These are phyloP conservation scores for Strigamia maritima DNA, from an alignment of 2,888 invertebrate genomes.

Conservation along the genomic window DNA sequence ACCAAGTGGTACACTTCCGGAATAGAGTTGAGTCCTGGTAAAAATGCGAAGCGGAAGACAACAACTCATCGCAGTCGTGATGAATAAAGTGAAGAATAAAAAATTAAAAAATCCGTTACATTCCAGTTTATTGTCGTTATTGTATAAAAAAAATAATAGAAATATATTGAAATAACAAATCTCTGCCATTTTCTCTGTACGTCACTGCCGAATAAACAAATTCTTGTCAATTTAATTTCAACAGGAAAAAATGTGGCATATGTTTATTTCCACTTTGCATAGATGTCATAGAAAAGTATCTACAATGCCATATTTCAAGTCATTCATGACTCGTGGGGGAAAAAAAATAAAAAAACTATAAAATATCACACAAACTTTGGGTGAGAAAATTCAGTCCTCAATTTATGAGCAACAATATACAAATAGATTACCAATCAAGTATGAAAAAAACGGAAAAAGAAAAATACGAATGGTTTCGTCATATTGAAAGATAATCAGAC, in stretches of 20 bases:
- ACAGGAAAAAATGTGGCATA: not conserved
- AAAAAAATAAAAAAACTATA: not conserved
- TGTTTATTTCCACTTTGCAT: conserved; percentile 1
- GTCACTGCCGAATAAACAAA: not conserved
- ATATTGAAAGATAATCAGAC: too few species aligned
- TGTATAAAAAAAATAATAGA: not conserved
- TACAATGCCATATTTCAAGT: not conserved
- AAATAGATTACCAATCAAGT: not conserved
- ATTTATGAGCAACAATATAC: conserved; percentile 15
- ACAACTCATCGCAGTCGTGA: not conserved
- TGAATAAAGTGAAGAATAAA: too few species aligned
- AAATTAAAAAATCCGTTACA: not conserved
- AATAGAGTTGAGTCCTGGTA: not conserved
- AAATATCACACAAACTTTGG: not conserved
- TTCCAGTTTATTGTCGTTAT: not conserved
- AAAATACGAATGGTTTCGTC: not conserved
- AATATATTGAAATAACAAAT: not conserved
- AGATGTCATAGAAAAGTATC: not conserved
- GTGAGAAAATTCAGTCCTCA: conserved; percentile 7
- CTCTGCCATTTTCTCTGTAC: not conserved
- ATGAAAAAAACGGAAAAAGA: not conserved
- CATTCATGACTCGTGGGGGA: not conserved
- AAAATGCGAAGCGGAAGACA: not conserved
- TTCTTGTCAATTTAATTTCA: not conserved
- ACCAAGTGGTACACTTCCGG: conserved; percentile 7